A percentile compares a stretch with the other conserved stretches of the same genome.
These are phyloP conservation scores for Torymus auratus DNA, from an alignment of 2,888 invertebrate genomes.

Conservation along the genomic window DNA sequence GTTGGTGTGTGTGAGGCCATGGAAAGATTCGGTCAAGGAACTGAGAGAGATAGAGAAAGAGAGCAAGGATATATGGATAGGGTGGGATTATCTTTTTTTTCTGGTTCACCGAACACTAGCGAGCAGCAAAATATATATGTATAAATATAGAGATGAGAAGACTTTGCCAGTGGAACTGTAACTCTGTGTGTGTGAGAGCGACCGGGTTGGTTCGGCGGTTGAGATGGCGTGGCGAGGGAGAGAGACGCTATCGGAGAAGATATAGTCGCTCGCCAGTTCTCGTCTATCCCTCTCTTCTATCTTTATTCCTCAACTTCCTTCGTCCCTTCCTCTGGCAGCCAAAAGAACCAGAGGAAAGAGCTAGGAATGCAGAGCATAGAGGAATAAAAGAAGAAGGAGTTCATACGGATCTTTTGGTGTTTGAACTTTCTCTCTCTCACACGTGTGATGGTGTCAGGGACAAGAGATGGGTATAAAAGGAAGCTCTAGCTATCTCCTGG, in stretches of 20 bases:
- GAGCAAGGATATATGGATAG: conserved; percentile 40
- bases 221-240: conserved; percentile 71
- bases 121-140: conserved; percentile 70
- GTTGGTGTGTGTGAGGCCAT: not conserved
- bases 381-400: not conserved
- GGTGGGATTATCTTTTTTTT: conserved; percentile 49
- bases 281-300: conserved; percentile 36
- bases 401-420: not conserved
- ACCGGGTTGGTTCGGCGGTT: conserved; percentile 64
- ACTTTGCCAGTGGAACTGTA: conserved; percentile 69
- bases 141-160: conserved; percentile 51
- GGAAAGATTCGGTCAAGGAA: conserved; percentile 3
- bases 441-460: conserved; percentile 25
- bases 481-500: conserved; percentile 81
- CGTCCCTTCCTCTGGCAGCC: not conserved
- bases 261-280: not conserved
- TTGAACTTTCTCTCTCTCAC: conserved; percentile 57
- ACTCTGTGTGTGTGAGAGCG: conserved; percentile 72
- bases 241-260: conserved; percentile 17
- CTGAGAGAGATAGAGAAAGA: conserved; percentile 8
- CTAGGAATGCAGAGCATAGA: not conserved
- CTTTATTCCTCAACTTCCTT: not conserved
- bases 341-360: not conserved
- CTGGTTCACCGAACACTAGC: conserved; percentile 67
- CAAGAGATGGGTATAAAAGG: conserved; percentile 64